Evolutionary conservation across 92 coral and sea anemone genomes (phyloP).

Genomic region (Palythoa heliodiscus): DNA sequence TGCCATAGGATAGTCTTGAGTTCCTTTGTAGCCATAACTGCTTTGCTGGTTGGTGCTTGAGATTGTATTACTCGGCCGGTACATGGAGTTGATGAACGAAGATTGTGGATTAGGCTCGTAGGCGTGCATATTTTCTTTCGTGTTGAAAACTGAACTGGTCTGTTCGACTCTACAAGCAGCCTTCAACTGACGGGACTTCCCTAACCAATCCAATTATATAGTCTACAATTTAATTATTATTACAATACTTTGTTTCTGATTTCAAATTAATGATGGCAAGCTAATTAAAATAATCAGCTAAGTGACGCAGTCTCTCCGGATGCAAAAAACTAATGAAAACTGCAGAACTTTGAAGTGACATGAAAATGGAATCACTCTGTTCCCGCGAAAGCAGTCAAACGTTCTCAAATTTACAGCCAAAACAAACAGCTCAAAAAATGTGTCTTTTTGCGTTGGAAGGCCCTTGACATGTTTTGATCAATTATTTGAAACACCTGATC

Average conservation of each 20-base stretch:
- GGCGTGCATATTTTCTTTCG: slow-evolving; percentile 69
- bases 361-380: slow-evolving; percentile 43
- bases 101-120: slow-evolving; percentile 75
- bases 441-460: slow-evolving; percentile 47
- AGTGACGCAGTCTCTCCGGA: slow-evolving; percentile 70
- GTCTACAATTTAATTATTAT: slow-evolving; percentile 79
- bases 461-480: slow-evolving; percentile 50
- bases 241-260: slow-evolving; percentile 89
- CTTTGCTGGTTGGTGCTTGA: slow-evolving; percentile 65
- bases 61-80: slow-evolving; percentile 70
- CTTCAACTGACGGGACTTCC: slow-evolving; percentile 31
- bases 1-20: slow-evolving; percentile 86
- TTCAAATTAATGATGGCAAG: slow-evolving; percentile 80
- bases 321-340: slow-evolving; percentile 55
- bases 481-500: slow-evolving; percentile 69
- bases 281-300: slow-evolving; percentile 83
- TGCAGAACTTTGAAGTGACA: slow-evolving; percentile 62
- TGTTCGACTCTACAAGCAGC: background rate
- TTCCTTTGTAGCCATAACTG: slow-evolving; percentile 66
- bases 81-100: slow-evolving; percentile 83
- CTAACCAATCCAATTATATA: slow-evolving; percentile 85
- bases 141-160: slow-evolving; percentile 3
- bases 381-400: slow-evolving; percentile 41
- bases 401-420: slow-evolving; percentile 39
- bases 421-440: slow-evolving; percentile 50